phyloP scores from a whole-genome alignment of 2,113 vertebrate genomes.

The Turnix velox region DNA sequence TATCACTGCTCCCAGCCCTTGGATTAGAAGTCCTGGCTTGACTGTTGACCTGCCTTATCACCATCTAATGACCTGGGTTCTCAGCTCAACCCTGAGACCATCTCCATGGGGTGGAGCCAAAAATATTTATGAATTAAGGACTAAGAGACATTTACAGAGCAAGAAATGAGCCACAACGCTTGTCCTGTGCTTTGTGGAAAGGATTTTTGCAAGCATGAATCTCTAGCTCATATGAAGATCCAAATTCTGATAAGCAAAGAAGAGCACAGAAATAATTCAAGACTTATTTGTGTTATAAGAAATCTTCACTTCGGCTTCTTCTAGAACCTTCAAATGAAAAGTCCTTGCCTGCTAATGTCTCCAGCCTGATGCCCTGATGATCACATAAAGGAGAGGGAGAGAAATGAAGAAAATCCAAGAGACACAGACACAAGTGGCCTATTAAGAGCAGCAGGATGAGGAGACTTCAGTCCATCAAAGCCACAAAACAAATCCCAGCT shows the following conservation, averaged over 20 bases:
- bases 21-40: background rate
- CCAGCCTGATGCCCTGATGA: background rate
- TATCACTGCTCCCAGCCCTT: rapidly evolving
- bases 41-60: background rate
- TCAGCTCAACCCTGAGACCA: background rate
- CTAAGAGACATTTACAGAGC: background rate
- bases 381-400: background rate
- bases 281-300: background rate
- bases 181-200: background rate
- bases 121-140: background rate
- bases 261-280: background rate
- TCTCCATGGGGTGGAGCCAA: background rate
- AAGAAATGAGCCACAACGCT: background rate
- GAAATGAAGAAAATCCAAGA: background rate
- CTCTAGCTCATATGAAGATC: background rate
- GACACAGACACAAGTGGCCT: rapidly evolving
- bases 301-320: background rate
- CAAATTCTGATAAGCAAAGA: background rate
- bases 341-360: background rate
- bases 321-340: background rate
- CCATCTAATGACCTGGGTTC: background rate
- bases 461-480: slow-evolving; percentile 38
- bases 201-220: background rate
- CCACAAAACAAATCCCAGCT: slow-evolving; percentile 28
- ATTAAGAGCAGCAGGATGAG: background rate